A percentile compares a stretch with the other conserved stretches of the same genome.
phyloP scores from a whole-genome alignment of 2,888 invertebrate species.

The Spatulosminthurus flaviceps region DNA sequence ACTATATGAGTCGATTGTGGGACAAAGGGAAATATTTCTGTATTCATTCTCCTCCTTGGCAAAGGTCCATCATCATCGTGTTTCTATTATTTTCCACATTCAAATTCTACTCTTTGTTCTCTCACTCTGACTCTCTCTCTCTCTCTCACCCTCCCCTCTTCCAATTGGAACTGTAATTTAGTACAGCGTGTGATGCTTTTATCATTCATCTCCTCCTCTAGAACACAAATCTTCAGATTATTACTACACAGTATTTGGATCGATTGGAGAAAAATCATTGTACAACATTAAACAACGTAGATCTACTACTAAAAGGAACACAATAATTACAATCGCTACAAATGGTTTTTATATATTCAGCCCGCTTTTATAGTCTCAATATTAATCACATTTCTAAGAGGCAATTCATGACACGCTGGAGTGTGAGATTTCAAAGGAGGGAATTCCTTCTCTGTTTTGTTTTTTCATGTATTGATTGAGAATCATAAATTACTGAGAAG shows the following conservation, averaged over 20 bases:
- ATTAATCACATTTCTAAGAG: no score
- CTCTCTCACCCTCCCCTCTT: not conserved
- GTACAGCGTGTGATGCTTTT: not conserved
- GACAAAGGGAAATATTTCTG: not conserved
- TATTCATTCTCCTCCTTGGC: conserved; percentile 28
- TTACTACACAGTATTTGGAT: not conserved
- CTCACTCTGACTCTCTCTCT: not conserved
- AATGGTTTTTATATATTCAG: no score
- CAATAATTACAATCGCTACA: no score
- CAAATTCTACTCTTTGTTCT: conserved; percentile 24
- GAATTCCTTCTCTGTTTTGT: no score
- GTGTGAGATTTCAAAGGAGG: no score
- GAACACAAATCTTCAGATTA: not conserved
- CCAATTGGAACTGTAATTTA: conserved; percentile 4
- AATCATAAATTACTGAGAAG: no score
- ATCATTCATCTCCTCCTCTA: conserved; percentile 10
- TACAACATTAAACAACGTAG: no score
- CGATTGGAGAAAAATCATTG: not conserved
- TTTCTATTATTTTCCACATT: conserved; percentile 28
- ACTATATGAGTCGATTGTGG: no score
- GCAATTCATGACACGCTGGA: no score
- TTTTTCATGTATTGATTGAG: no score
- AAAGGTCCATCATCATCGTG: conserved; percentile 35
- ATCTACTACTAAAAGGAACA: no score
- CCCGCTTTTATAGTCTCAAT: no score